Percentiles rank a stretch among this genome's conserved stretches.
phyloP scores from a whole-genome alignment of 2,888 invertebrate species.

The Drosophila barbarae region DNA sequence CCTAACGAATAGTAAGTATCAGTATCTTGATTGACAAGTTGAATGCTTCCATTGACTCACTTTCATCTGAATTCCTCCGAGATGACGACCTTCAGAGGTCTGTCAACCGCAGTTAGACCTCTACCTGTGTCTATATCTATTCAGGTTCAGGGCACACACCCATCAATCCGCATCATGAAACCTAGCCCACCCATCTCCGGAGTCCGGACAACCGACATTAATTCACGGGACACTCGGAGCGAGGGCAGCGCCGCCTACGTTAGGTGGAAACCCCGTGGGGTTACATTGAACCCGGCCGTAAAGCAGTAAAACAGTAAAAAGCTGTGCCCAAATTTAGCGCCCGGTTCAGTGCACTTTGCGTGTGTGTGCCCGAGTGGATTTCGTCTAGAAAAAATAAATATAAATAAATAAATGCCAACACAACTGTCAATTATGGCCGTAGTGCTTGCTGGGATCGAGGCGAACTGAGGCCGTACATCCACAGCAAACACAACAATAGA shows the following conservation, averaged over 20 bases:
- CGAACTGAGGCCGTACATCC: conserved; percentile 27
- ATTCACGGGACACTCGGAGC: conserved; percentile 34
- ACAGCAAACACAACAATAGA: conserved; percentile 28
- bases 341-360: conserved; percentile 60
- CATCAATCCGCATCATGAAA: conserved; percentile 12
- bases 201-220: conserved; percentile 10
- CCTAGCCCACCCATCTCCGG: conserved; percentile 3
- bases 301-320: conserved; percentile 49
- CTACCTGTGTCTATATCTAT: conserved; percentile 4
- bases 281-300: conserved; percentile 62
- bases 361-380: conserved; percentile 24
- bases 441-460: conserved; percentile 45
- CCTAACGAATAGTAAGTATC: not conserved
- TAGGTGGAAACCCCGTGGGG: conserved; percentile 60
- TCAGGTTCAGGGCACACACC: conserved; percentile 13
- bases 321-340: conserved; percentile 67
- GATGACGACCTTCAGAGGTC: not conserved
- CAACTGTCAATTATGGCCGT: conserved; percentile 68
- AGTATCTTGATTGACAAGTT: not conserved
- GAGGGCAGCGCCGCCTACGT: conserved; percentile 48
- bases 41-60: not conserved
- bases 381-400: conserved; percentile 42
- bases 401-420: conserved; percentile 59
- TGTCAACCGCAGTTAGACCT: conserved; percentile 6
- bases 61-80: conserved; percentile 4